Percentiles rank a stretch among this genome's conserved stretches.
Conservation (phyloP, 2,113 vertebrate species). For the Sinocyclocheilus grahami region DNA sequence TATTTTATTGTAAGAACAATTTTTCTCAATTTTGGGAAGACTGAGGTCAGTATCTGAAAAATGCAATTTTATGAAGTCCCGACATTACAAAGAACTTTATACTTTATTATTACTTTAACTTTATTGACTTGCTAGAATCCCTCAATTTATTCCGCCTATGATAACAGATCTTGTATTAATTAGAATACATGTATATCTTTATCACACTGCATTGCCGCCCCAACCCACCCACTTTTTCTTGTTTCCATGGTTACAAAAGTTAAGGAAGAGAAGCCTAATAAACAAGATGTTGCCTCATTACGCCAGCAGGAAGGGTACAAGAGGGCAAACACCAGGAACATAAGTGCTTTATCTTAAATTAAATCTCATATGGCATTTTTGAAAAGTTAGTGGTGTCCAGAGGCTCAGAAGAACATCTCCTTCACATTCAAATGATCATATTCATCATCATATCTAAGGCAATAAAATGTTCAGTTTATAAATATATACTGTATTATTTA, state of each 20-base stretch:
- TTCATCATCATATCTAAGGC: not conserved
- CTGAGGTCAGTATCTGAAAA: not conserved
- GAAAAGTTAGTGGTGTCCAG: not conserved
- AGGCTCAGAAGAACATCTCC: not conserved
- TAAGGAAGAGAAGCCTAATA: slow-evolving; percentile 65
- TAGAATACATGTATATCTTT: slow-evolving; percentile 44
- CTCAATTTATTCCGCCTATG: not conserved
- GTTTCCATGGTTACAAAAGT: slow-evolving; percentile 79
- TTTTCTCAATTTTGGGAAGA: not conserved
- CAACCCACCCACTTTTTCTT: slow-evolving; percentile 45
- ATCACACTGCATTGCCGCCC: slow-evolving; percentile 37
- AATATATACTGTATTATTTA: not conserved
- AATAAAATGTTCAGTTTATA: not conserved
- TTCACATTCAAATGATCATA: not conserved
- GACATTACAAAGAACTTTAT: not conserved
- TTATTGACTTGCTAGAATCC: not conserved
- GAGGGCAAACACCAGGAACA: slow-evolving; percentile 12
- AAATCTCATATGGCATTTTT: slow-evolving; percentile 25
- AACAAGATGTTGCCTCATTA: slow-evolving; percentile 57
- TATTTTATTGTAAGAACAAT: no score
- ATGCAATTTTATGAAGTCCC: not conserved
- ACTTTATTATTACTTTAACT: no score
- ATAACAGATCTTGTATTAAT: slow-evolving; percentile 49
- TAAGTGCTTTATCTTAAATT: slow-evolving; percentile 32
- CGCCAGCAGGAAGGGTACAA: slow-evolving; percentile 30